A percentile compares a stretch with the other conserved stretches of the same genome.
phyloP scores from a whole-genome alignment of 1,140 invertebrate species.

The Sycophila sp. region DNA sequence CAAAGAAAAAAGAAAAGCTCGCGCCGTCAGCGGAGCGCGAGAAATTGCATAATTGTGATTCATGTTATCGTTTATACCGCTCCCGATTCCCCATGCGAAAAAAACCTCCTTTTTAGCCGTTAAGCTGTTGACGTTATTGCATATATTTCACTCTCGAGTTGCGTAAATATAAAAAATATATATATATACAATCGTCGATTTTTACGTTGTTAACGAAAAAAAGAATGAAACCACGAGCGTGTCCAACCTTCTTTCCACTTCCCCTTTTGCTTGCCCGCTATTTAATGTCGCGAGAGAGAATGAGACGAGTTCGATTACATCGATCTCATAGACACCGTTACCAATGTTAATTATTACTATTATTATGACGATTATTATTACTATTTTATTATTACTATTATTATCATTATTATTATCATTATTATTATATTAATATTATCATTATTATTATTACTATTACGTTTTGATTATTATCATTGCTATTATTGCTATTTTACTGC shows the following conservation, averaged over 20 bases:
- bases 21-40: constrained; percentile 40
- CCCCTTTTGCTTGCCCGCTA: constrained; percentile 47
- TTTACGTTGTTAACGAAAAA: constrained; percentile 50
- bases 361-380: constrained; percentile 44
- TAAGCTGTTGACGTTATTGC: constrained; percentile 66
- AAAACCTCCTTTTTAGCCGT: constrained; percentile 55
- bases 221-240: constrained; percentile 32
- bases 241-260: constrained; percentile 45
- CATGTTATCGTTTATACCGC: constrained; percentile 65
- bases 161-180: constrained; percentile 36
- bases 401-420: constrained; percentile 46
- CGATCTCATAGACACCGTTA: constrained; percentile 50
- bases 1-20: constrained; percentile 35
- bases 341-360: constrained; percentile 57
- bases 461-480: constrained; percentile 45
- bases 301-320: constrained; percentile 39
- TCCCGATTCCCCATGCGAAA: constrained; percentile 51
- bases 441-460: constrained; percentile 46
- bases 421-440: constrained; percentile 48
- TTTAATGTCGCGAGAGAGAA: constrained; percentile 43
- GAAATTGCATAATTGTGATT: constrained; percentile 64
- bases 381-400: constrained; percentile 43
- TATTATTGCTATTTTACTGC: constrained; percentile 43
- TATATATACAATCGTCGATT: constrained; percentile 47
- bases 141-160: constrained; percentile 57